phyloP scores from a whole-genome alignment of 2,888 invertebrate species.

The Polymixis lichenea region DNA sequence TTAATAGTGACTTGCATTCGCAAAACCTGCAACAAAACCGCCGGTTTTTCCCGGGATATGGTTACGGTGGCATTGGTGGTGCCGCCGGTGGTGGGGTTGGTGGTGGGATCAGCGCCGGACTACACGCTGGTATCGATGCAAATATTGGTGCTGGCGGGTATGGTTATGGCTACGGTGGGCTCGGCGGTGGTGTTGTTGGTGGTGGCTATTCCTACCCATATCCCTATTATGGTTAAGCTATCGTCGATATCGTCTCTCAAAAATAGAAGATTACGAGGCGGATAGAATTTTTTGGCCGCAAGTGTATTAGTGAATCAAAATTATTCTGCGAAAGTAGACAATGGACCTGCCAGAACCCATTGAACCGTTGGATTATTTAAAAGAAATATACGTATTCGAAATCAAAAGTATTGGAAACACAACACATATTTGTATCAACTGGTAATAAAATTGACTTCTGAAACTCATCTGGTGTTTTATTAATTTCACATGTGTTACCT shows the following conservation, averaged over 20 bases:
- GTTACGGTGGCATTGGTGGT: slow-evolving; percentile 8
- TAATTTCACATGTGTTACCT: neutral
- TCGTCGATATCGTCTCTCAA: neutral
- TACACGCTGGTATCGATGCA: slow-evolving; percentile 18
- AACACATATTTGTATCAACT: neutral
- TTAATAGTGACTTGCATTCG: neutral
- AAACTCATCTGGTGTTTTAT: neutral
- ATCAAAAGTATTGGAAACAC: neutral
- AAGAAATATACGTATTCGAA: neutral
- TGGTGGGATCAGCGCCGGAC: slow-evolving; percentile 18
- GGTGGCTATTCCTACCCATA: slow-evolving; percentile 5
- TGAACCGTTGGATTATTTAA: neutral
- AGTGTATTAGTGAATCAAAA: neutral
- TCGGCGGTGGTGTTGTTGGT: neutral
- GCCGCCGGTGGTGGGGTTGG: neutral
- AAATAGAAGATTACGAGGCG: neutral
- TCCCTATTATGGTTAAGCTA: slow-evolving; percentile 21
- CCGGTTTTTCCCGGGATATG: slow-evolving; percentile 13
- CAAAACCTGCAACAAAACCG: neutral
- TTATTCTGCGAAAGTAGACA: neutral
- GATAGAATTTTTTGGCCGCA: neutral
- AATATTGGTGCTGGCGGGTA: slow-evolving; percentile 1
- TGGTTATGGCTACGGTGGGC: slow-evolving; percentile 29
- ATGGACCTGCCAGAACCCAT: neutral
- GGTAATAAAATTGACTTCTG: slow-evolving; percentile 1